A percentile compares a stretch with the other conserved stretches of the same genome.
These are phyloP conservation scores for Macaria liturata DNA, from an alignment of 2,888 invertebrate species.

Conservation along the genomic window DNA sequence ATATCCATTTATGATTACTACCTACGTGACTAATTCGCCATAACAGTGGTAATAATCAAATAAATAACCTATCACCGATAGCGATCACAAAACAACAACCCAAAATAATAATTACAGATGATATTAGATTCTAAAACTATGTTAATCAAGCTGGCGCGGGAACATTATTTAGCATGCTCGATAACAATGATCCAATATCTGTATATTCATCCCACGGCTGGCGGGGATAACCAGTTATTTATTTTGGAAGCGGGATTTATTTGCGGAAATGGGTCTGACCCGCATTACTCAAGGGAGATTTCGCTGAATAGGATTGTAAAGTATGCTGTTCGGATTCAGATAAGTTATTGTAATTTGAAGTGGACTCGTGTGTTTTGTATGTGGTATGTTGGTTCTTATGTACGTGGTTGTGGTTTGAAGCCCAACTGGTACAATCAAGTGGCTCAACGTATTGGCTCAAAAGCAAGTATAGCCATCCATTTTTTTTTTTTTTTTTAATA, in stretches of 20 bases:
- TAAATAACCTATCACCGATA: no score
- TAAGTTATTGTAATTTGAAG: constrained; percentile 65
- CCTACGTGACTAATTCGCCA: no score
- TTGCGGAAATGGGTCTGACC: constrained; percentile 75
- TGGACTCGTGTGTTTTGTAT: constrained; percentile 26
- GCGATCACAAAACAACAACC: no score
- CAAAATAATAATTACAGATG: no score
- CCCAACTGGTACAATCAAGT: no score
- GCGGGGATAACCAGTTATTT: constrained; percentile 65
- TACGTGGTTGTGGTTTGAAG: no score
- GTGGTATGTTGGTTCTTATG: no score
- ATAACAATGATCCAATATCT: constrained; percentile 53
- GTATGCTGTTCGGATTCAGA: constrained; percentile 64
- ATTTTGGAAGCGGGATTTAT: constrained; percentile 74
- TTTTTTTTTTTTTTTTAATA: no score
- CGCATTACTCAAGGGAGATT: constrained; percentile 77
- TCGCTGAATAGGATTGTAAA: constrained; percentile 71
- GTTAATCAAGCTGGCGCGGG: constrained; percentile 34
- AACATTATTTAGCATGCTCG: constrained; percentile 46
- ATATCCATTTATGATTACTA: no score
- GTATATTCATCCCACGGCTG: constrained; percentile 49
- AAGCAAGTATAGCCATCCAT: no score
- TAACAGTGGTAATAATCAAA: no score
- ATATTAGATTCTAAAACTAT: constrained; percentile 30
- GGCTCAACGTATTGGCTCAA: no score